Conservation (phyloP, 2,797 vertebrate species). For the Oophaga sylvatica region DNA sequence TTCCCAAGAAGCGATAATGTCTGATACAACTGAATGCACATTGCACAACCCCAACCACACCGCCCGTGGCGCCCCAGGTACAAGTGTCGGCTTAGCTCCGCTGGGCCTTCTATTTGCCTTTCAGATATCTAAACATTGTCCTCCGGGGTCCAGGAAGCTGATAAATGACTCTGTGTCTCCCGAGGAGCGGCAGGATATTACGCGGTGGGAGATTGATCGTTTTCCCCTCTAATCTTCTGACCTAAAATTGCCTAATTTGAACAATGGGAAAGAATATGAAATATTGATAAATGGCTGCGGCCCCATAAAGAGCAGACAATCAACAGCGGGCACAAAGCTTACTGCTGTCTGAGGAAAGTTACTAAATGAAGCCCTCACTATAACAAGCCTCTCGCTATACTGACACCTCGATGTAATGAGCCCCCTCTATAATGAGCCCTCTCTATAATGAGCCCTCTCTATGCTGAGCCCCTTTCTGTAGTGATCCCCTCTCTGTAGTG, state of each 20-base stretch:
- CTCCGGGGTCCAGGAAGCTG: neutral
- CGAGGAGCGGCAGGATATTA: neutral
- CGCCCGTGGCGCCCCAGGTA: too few relatives aligned
- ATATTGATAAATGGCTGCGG: slow-evolving; percentile 1
- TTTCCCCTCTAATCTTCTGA: neutral
- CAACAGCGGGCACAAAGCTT: neutral
- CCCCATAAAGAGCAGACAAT: neutral
- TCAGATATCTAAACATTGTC: neutral
- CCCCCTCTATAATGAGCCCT: too few relatives aligned
- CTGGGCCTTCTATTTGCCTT: neutral
- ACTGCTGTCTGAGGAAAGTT: neutral
- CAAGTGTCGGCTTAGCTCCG: neutral
- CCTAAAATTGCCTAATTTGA: neutral
- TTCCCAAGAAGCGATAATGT: too few relatives aligned
- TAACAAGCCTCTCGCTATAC: too few relatives aligned
- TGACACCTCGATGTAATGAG: too few relatives aligned
- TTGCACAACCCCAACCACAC: neutral
- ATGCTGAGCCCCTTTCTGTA: too few relatives aligned
- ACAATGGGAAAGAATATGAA: slow-evolving; percentile 7
- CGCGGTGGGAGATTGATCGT: neutral
- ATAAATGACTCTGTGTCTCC: neutral
- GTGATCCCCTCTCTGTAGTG: too few relatives aligned
- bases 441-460: too few relatives aligned
- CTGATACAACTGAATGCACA: too few relatives aligned
- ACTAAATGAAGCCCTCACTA: neutral